Conservation (phyloP, 2,113 vertebrate genomes). For the Cyprinodon tularosa region DNA sequence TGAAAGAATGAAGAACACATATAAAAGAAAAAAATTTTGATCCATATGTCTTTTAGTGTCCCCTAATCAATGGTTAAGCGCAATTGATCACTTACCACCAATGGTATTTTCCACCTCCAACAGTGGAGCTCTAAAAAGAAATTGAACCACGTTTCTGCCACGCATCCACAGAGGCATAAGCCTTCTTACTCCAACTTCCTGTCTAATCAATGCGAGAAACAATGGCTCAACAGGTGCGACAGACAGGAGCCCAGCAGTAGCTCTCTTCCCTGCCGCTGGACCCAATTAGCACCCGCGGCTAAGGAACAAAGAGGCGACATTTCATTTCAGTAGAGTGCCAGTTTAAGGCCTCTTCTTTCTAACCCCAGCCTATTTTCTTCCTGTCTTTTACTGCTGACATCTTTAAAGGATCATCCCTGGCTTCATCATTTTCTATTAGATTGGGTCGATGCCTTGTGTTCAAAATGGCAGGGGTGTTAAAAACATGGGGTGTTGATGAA, state of each 20-base stretch:
- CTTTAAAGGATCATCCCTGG: constrained; percentile 72
- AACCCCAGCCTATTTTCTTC: constrained; percentile 62
- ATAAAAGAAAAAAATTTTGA: constrained; percentile 24
- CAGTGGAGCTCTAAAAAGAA: constrained; percentile 70
- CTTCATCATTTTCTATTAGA: constrained; percentile 69
- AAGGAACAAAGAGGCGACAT: constrained; percentile 78
- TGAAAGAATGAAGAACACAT: constrained; percentile 18
- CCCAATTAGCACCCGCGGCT: constrained; percentile 77
- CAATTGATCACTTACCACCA: constrained; percentile 71
- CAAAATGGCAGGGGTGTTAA: constrained; percentile 65
- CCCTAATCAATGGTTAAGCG: constrained; percentile 64
- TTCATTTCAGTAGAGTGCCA: constrained; percentile 77
- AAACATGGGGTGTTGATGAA: constrained; percentile 79
- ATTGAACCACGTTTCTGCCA: constrained; percentile 76
- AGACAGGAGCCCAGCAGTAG: constrained; percentile 75
- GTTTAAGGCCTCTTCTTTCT: constrained; percentile 77
- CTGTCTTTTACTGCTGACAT: constrained; percentile 78
- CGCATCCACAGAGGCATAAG: constrained; percentile 70
- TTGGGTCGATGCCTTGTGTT: constrained; percentile 75
- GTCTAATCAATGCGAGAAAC: constrained; percentile 75
- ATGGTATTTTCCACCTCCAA: constrained; percentile 73
- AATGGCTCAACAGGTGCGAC: constrained; percentile 83
- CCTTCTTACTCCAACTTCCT: constrained; percentile 70
- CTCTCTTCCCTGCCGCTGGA: constrained; percentile 68
- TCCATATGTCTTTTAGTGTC: constrained; percentile 65